These are phyloP conservation scores for Gambusia affinis DNA, from an alignment of 2,113 vertebrate species.

Conservation along the genomic window DNA sequence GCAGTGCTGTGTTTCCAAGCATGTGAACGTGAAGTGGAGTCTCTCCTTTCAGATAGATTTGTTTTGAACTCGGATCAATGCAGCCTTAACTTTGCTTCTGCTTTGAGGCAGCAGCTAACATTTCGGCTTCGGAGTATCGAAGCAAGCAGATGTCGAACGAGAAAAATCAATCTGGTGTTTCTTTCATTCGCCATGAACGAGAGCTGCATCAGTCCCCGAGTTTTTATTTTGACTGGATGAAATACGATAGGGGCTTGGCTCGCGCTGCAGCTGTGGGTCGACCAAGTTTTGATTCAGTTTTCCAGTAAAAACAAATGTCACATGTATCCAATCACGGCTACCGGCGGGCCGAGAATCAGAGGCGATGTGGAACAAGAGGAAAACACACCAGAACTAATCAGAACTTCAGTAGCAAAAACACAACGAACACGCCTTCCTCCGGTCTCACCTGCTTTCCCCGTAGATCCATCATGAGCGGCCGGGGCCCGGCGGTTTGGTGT, in stretches of 20 bases:
- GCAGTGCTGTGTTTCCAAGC: neutral
- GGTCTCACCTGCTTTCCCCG: slow-evolving; percentile 19
- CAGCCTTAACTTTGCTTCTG: neutral
- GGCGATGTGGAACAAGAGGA: neutral
- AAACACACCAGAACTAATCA: slow-evolving; percentile 31
- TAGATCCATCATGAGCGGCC: slow-evolving; percentile 63
- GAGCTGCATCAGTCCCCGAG: slow-evolving; percentile 4
- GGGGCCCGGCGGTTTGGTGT: slow-evolving; percentile 43
- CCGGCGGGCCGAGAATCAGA: neutral
- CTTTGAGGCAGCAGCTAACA: neutral
- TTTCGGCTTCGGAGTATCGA: slow-evolving; percentile 4
- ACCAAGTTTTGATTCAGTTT: slow-evolving; percentile 5
- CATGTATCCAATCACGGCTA: neutral
- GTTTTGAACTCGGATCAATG: neutral
- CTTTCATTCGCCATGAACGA: neutral
- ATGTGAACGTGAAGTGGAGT: no score
- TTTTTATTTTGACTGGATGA: slow-evolving; percentile 13
- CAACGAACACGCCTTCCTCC: neutral
- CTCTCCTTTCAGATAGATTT: neutral
- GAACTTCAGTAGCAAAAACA: slow-evolving; percentile 16
- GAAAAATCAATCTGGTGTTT: slow-evolving; percentile 22
- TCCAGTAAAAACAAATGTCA: slow-evolving; percentile 19
- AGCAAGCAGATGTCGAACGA: slow-evolving; percentile 1
- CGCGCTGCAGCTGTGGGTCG: slow-evolving; percentile 7
- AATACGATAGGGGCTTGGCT: slow-evolving; percentile 9